These are phyloP conservation scores for Ethmia dodecea DNA, from an alignment of 2,888 invertebrate species.

Conservation along the genomic window DNA sequence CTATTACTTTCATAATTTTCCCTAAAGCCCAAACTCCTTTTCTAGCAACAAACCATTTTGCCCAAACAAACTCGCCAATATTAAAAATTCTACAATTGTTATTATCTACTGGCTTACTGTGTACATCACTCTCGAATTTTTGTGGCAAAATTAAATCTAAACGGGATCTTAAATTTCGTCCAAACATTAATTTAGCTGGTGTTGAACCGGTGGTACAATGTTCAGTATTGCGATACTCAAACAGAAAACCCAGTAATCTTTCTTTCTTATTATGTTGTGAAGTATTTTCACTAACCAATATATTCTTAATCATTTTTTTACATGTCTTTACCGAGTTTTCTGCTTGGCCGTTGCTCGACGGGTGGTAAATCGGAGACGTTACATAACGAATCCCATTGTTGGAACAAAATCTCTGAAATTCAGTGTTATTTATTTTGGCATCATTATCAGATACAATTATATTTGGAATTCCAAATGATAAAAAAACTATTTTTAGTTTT, in stretches of 20 bases:
- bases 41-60: constrained; percentile 4
- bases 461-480: constrained; percentile 1
- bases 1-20: constrained; percentile 1
- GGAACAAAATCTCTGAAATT: constrained; percentile 17
- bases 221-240: constrained; percentile 20
- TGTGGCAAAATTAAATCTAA: no score
- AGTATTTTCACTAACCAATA: no score
- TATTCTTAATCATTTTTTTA: constrained; percentile 20
- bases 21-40: constrained; percentile 7
- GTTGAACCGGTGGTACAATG: constrained; percentile 20
- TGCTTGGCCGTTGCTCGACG: constrained; percentile 18
- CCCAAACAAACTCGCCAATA: constrained; percentile 1
- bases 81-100: constrained; percentile 3
- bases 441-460: constrained; percentile 17
- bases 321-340: constrained; percentile 20
- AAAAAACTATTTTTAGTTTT: no score
- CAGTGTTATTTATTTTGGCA: constrained; percentile 9
- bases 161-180: constrained; percentile 17
- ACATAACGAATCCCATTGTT: constrained; percentile 15
- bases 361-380: constrained; percentile 17
- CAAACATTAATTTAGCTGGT: constrained; percentile 21
- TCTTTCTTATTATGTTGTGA: constrained; percentile 10
- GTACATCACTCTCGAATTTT: no score
- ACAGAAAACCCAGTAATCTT: constrained; percentile 16
- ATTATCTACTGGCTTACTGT: no score